A percentile compares a stretch with the other conserved stretches of the same genome.
Evolutionary conservation across 1,140 invertebrate genomes (phyloP).

Genomic region (Lethocerus indicus): DNA sequence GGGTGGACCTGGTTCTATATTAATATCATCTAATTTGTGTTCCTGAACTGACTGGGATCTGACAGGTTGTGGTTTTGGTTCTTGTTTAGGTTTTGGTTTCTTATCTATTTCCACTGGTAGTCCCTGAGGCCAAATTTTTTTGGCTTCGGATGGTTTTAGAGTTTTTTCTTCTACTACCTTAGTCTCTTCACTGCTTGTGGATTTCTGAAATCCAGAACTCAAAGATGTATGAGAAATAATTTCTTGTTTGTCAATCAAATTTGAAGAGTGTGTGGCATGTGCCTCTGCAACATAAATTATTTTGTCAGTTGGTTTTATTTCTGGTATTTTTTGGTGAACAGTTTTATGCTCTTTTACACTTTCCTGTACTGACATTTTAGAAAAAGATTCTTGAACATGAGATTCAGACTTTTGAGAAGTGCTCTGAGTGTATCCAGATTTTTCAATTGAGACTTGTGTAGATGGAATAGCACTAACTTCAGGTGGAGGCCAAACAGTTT

Average conservation of each 20-base stretch:
- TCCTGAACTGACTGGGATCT: constrained; percentile 24
- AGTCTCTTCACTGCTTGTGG: not conserved
- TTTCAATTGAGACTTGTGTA: not conserved
- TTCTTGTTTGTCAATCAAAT: too few species aligned
- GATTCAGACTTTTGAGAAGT: not conserved
- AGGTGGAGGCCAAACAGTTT: constrained; percentile 31
- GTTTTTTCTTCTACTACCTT: constrained; percentile 21
- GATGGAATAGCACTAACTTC: too few species aligned
- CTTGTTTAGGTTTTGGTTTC: constrained; percentile 11
- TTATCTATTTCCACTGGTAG: constrained; percentile 13
- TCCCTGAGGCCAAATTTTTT: constrained; percentile 15
- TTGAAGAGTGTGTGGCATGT: constrained; percentile 15
- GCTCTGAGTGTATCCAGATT: not conserved
- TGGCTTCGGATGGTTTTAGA: constrained; percentile 18
- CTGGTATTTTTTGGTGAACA: not conserved
- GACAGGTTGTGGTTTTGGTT: constrained; percentile 18
- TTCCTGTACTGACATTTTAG: not conserved
- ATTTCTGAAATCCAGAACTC: constrained; percentile 3
- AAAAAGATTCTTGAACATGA: not conserved
- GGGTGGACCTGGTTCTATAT: constrained; percentile 38
- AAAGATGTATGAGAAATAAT: constrained; percentile 8
- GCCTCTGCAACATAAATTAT: constrained; percentile 19
- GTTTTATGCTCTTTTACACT: not conserved
- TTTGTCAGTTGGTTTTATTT: constrained; percentile 4
- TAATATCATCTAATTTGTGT: constrained; percentile 25